A percentile compares a stretch with the other conserved stretches of the same genome.
phyloP scores from a whole-genome alignment of 2,888 invertebrate genomes.

The Dicycla oo region DNA sequence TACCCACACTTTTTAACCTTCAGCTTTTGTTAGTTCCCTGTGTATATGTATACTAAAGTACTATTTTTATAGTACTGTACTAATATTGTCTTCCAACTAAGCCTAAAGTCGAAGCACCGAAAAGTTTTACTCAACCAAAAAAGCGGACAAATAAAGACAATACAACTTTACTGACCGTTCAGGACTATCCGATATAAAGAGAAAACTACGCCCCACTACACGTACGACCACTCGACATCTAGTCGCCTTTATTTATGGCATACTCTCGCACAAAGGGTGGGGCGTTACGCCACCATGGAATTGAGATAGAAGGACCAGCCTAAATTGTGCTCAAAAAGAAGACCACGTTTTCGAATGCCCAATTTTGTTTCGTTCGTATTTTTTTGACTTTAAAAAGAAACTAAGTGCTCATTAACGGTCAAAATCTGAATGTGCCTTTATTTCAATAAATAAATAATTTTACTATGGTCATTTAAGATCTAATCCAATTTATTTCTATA shows the following conservation, averaged over 20 bases:
- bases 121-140: conserved; percentile 40
- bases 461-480: too few relatives aligned
- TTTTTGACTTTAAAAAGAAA: not conserved
- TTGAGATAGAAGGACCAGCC: conserved; percentile 39
- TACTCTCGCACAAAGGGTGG: conserved; percentile 64
- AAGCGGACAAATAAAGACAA: conserved; percentile 37
- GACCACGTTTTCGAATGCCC: accelerated
- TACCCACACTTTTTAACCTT: not conserved
- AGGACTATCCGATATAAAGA: conserved; percentile 54
- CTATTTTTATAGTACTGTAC: not conserved
- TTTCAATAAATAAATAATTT: too few relatives aligned
- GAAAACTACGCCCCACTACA: conserved; percentile 57
- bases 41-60: not conserved
- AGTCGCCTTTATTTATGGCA: conserved; percentile 73
- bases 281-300: conserved; percentile 27
- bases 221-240: conserved; percentile 65
- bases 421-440: too few relatives aligned
- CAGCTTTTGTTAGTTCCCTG: not conserved
- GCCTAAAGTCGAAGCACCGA: not conserved
- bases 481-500: too few relatives aligned
- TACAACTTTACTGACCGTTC: conserved; percentile 27
- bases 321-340: not conserved
- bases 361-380: not conserved
- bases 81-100: conserved; percentile 9
- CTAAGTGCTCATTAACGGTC: not conserved